phyloP scores from a whole-genome alignment of 2,113 vertebrate species.

The Triplophysa rosa region DNA sequence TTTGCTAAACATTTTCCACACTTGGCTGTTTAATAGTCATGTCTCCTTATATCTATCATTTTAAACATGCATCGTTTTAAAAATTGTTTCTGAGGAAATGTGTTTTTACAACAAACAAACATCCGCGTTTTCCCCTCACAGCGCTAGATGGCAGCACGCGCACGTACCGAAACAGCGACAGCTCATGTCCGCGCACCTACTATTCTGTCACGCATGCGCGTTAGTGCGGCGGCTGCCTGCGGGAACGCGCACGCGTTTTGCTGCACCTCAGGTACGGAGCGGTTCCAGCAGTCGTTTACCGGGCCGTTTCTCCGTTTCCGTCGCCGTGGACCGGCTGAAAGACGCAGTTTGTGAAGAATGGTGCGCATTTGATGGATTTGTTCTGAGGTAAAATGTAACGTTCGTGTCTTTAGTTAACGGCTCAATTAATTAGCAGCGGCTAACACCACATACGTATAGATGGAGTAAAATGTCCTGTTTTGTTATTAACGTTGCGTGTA shows the following conservation, averaged over 20 bases:
- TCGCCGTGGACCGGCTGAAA: not conserved
- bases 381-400: slow-evolving; percentile 20
- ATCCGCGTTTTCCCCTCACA: not conserved
- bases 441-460: slow-evolving; percentile 26
- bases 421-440: slow-evolving; percentile 35
- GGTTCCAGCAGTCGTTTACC: slow-evolving; percentile 23
- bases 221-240: not conserved
- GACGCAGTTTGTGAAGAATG: not conserved
- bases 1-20: too few species aligned
- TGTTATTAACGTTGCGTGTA: not conserved
- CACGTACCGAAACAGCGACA: not conserved
- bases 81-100: too few species aligned
- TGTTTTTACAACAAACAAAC: not conserved
- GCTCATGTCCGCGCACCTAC: not conserved
- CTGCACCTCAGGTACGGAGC: slow-evolving; percentile 10
- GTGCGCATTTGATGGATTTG: not conserved
- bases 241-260: slow-evolving; percentile 25
- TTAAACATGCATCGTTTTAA: not conserved
- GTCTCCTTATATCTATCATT: too few species aligned
- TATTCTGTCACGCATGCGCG: not conserved
- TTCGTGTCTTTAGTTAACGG: slow-evolving; percentile 5
- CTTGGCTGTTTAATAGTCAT: too few species aligned
- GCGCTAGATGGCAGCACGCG: slow-evolving; percentile 29
- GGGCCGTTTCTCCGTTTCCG: slow-evolving; percentile 13
- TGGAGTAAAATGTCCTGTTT: not conserved